A percentile compares a stretch with the other conserved stretches of the same genome.
These are phyloP conservation scores for Piaya cayana DNA, from an alignment of 2,113 vertebrate species.

Conservation along the genomic window DNA sequence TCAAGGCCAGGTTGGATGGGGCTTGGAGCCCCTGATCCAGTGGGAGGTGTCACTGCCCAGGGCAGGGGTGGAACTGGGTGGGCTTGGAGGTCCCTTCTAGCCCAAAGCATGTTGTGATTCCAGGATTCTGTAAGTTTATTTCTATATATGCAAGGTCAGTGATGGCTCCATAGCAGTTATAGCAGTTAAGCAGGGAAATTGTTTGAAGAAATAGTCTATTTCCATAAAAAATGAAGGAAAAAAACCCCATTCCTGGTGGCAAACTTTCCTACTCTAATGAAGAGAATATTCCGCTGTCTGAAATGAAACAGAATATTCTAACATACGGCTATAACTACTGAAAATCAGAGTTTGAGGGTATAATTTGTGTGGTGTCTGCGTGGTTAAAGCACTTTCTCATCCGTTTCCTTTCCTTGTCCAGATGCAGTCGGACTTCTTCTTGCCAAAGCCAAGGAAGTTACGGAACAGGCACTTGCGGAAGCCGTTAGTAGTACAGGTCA, in stretches of 20 bases:
- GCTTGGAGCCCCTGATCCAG: no score
- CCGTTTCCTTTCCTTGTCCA: constrained; percentile 22
- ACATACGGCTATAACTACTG: background rate
- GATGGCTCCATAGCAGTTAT: background rate
- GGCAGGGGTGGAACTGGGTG: no score
- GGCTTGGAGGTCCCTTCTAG: no score
- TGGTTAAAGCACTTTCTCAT: background rate
- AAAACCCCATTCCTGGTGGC: background rate
- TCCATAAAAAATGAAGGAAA: background rate
- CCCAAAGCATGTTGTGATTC: no score
- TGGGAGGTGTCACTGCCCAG: no score
- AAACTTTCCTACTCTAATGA: background rate
- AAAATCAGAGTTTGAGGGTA: background rate
- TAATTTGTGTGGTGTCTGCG: background rate
- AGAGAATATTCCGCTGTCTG: background rate
- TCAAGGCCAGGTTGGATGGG: no score
- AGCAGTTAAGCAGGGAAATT: background rate
- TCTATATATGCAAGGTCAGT: background rate
- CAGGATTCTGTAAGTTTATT: background rate
- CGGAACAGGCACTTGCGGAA: constrained; percentile 91
- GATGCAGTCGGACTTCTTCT: constrained; percentile 93
- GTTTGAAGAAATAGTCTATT: background rate
- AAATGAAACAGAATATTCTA: background rate
- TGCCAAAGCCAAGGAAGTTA: constrained; percentile 88
- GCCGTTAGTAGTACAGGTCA: constrained; percentile 95